A percentile compares a stretch with the other conserved stretches of the same genome.
These are phyloP conservation scores for Ceyx cyanopectus DNA, from an alignment of 2,113 vertebrate genomes.

Conservation along the genomic window DNA sequence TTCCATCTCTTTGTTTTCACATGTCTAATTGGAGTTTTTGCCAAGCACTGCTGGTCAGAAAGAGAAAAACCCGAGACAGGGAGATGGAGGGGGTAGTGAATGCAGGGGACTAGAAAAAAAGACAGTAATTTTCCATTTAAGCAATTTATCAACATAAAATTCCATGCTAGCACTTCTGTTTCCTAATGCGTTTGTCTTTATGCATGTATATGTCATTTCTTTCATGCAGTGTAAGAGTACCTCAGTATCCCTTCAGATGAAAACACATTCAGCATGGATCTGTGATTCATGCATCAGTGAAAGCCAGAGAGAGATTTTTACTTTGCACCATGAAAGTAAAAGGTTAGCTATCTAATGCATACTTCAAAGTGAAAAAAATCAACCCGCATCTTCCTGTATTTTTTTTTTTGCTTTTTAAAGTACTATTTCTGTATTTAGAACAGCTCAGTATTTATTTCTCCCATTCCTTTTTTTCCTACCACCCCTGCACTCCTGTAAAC, in stretches of 20 bases:
- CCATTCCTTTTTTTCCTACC: not conserved
- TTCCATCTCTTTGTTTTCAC: constrained; percentile 69
- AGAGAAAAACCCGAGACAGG: not conserved
- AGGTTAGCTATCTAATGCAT: not conserved
- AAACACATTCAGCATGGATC: constrained; percentile 40
- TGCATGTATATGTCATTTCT: not conserved
- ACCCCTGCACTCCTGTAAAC: not conserved
- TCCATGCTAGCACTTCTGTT: not conserved
- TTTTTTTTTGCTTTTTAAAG: not conserved
- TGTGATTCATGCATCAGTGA: constrained; percentile 43
- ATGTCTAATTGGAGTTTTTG: constrained; percentile 65
- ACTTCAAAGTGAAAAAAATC: constrained; percentile 16
- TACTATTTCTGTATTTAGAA: constrained; percentile 6
- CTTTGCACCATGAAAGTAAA: not conserved
- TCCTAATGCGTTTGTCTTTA: not conserved
- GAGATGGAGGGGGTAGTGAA: not conserved
- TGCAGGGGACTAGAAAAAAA: not conserved
- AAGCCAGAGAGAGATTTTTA: constrained; percentile 40
- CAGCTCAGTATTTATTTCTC: constrained; percentile 14
- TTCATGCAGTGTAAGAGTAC: not conserved
- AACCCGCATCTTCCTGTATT: not conserved
- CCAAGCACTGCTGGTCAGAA: constrained; percentile 33
- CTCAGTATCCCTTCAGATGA: constrained; percentile 37
- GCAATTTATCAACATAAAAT: not conserved
- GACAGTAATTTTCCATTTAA: not conserved